Conservation (phyloP, 2,888 invertebrate genomes). For the Dascillus cervinus region DNA sequence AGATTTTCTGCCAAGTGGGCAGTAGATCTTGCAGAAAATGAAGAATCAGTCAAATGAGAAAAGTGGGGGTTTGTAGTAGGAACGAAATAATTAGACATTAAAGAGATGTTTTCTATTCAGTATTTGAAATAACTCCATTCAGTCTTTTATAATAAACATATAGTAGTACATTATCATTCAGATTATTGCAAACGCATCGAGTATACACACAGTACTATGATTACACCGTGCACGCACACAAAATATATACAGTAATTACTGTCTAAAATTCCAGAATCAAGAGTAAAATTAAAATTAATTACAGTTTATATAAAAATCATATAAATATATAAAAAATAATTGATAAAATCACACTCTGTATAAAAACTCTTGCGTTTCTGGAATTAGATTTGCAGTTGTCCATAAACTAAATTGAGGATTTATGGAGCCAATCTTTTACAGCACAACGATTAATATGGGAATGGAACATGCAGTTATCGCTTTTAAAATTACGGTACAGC, state of each 20-base stretch:
- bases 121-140: slow-evolving; percentile 46
- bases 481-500: too few relatives aligned
- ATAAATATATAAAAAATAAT: slow-evolving; percentile 8
- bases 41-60: too few relatives aligned
- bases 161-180: slow-evolving; percentile 45
- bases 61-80: too few relatives aligned
- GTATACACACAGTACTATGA: slow-evolving; percentile 44
- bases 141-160: slow-evolving; percentile 46
- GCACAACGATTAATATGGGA: too few relatives aligned
- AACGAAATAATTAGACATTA: slow-evolving; percentile 5
- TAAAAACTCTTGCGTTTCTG: slow-evolving; percentile 8
- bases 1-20: too few relatives aligned
- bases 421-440: too few relatives aligned
- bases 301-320: slow-evolving; percentile 6
- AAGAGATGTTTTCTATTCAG: slow-evolving; percentile 33
- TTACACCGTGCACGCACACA: slow-evolving; percentile 43
- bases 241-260: slow-evolving; percentile 27
- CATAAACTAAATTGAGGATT: slow-evolving; percentile 25
- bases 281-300: slow-evolving; percentile 13
- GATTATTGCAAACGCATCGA: slow-evolving; percentile 44
- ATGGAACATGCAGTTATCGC: too few relatives aligned
- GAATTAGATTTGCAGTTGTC: slow-evolving; percentile 17
- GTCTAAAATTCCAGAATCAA: slow-evolving; percentile 12
- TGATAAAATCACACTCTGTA: slow-evolving; percentile 5
- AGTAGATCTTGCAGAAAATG: too few relatives aligned